Evolutionary conservation across 2,888 invertebrate species (phyloP), one percentile per base, ranked within the genome.

Genomic region (Rambutsinella grinnellia): DNA sequence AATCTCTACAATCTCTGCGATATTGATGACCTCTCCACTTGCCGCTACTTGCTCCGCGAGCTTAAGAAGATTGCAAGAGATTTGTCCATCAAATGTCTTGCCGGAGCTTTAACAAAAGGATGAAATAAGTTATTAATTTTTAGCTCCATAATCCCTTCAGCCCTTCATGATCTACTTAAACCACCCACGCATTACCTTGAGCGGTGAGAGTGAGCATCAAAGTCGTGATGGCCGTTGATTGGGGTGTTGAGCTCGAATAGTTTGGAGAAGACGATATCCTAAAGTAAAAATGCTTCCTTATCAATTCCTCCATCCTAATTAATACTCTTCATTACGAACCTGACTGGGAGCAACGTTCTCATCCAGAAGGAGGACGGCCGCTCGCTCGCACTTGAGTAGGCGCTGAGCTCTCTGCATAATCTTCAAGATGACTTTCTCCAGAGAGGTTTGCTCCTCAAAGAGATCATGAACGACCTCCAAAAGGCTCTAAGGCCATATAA

Each of bases 361-460:
- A 78, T 89, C 88, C 27, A 87, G 84, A 10, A 89, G 85, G 36
- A 89, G 85, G 1, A 89, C 88, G 2, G 89, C 87, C 53, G 89
- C 88, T 24, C 88, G 84, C 87, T 96, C 95, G 89, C 97, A 97
- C 87, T 96, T 93, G 84, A 97, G 94, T 82, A 97, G 90, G 84
- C 95, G 95, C 88, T 96, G 95, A 83, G 96, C 96, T 87, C 97
- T 97, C 72, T 95, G 92, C 86, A 97, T 89, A 88, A 97, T 97
- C 88, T 96, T 91, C 85, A 94, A 91, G 77, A 97, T 95, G 90
- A 97, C 94, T 87, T 95, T 95, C 86, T 97, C 97, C 85, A 97
- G 94, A 85, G 96, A 97, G 87, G 94, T 95, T 88, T 97, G 97
- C 88, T 97, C 97, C 86, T 96, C 96, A 86, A 97, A 97, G n/a